Evolutionary conservation across 2,113 vertebrate genomes (phyloP), one percentile per base, ranked within the genome.

Genomic region (Cygnus buccinator): DNA sequence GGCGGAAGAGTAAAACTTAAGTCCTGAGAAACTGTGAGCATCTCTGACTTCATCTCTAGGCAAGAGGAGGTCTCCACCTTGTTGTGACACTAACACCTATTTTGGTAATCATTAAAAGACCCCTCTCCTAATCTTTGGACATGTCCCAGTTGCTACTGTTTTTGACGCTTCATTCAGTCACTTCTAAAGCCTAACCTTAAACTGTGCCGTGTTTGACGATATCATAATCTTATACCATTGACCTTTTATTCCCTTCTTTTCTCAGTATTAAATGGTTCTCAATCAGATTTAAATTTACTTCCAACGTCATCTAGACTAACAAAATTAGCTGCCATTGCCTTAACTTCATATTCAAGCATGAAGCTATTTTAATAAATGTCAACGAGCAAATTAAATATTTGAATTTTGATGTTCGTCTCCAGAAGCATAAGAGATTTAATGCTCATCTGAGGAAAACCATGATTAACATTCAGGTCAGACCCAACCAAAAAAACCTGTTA

Each of bases 281-380:
- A 85, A 71, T 95, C 89, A 94, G 70, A 83, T 88, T 93, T 91
- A 85, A 94, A 89, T 91, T 91, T 82, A 71, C 74, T 83, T 94
- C 73, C 61, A 93, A 22, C 15, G 2, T 93, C 87, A 92, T 67
- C 63, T 71, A 83, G 84, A 85, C 78, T 88, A 91, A 83, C 41
- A 4, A 77, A 97, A 93, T 95, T 80, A 95, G 74, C 67, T 79
- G 79, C 63, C 55, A 63, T 29, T 84, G 83, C 63, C 71, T 94
- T 93, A 80, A 85, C 94, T 83, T 83, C 86, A 95, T 92, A 95
- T 95, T 92, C 91, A 89, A 96, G 78, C 84, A 91, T 4, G 21
- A 87, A 90, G 74, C 72, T 95, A 87, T 95, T 97, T 95, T 95
- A 94, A 97, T 96, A 96, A 95, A 97, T 95, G 96, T 97, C 95